Percentiles rank a stretch among this genome's conserved stretches.
Evolutionary conservation across 2,113 vertebrate genomes (phyloP).

Genomic region (Galemys pyrenaicus): DNA sequence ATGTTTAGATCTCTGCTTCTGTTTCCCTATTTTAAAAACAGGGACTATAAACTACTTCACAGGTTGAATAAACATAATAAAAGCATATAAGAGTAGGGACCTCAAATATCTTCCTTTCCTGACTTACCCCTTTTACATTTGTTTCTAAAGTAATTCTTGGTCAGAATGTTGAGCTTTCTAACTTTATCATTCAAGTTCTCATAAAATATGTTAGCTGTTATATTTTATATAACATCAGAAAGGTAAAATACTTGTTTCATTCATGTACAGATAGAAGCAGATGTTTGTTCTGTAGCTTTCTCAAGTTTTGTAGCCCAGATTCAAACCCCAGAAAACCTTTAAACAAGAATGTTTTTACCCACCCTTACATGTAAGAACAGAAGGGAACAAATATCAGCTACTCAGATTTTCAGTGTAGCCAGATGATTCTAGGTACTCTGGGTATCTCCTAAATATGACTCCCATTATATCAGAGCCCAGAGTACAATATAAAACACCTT

Average conservation of each 20-base stretch:
- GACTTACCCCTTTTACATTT: constrained; percentile 8
- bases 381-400: not conserved
- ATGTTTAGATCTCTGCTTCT: not conserved
- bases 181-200: not conserved
- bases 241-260: not conserved
- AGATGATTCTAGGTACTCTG: not conserved
- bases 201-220: not conserved
- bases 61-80: not conserved
- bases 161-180: constrained; percentile 22
- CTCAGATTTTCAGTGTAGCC: not conserved
- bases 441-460: not conserved
- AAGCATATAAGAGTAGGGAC: not conserved
- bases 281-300: not conserved
- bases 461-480: not conserved
- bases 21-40: not conserved
- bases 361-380: not conserved
- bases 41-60: not conserved
- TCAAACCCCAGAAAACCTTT: not conserved
- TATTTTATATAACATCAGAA: not conserved
- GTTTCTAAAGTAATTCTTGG: not conserved
- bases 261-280: not conserved
- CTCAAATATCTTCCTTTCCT: not conserved
- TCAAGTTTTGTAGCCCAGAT: not conserved
- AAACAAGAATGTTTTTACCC: not conserved
- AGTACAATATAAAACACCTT: not conserved